Evolutionary conservation across 2,797 vertebrate genomes (phyloP), one percentile per base, ranked within the genome.

Genomic region (Betta splendens): DNA sequence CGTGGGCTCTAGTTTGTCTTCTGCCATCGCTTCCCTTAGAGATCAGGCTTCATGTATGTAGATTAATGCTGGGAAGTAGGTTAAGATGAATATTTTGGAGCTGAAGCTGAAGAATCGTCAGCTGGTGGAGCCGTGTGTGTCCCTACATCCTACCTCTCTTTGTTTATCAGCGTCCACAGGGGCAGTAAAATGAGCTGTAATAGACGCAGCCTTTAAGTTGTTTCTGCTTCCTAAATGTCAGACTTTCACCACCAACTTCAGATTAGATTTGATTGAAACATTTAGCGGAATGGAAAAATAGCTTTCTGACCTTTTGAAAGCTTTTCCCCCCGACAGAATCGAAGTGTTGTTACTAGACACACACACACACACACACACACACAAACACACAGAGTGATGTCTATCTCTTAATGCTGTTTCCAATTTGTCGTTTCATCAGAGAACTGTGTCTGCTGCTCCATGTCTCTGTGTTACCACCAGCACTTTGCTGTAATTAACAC

Each of bases 31-130:
- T 67, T 60, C 80, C 85, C 68, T 62, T 20, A 25, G 79, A 86
- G 83, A 83, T 72, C 53, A 68, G 74, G 67, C 75, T 69, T 81
- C 80, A 51, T 89, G 87, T 89, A 86, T 90, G 85, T 74, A 86
- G 87, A 87, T 89, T 89, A 87, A 83, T 80, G 77, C 80, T 75
- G 77, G 61, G 89, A 90, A 92, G 82, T 89, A 88, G 89, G 89
- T 90, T 86, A 87, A 88, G 85, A 89, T 88, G 75, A 89, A 89
- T 82, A 81, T 79, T 69, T 75, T 76, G 42, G 38, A 63, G 65
- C 72, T 55, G 64, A 18, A 63, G 35, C 59, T 69, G 58, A 73
- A 69, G 75, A 68, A 26, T 38, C 67, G 69, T 81, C 67, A 83
- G 44, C 69, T 67, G 71, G 71, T 38, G 20, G 31, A 38, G 42